Evolutionary conservation across 1,140 invertebrate genomes (phyloP).

Genomic region (Drosophila pruinosa): DNA sequence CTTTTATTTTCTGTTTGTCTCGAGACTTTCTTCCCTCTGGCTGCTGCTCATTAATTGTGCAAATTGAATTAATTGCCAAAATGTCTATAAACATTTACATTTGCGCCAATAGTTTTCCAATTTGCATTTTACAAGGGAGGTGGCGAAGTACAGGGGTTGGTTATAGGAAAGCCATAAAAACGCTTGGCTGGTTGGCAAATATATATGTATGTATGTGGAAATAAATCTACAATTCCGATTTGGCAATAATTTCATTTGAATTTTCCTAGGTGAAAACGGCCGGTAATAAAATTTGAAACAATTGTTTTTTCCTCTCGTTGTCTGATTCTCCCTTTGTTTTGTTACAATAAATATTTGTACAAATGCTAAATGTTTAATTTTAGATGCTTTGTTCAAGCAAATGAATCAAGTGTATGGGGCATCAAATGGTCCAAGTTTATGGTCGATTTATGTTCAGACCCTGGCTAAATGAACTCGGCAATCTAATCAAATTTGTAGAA

Average conservation of each 20-base stretch:
- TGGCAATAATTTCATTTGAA: conserved; percentile 47
- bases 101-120: conserved; percentile 10
- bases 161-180: conserved; percentile 68
- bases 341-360: conserved; percentile 47
- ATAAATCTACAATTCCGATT: conserved; percentile 30
- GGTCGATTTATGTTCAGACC: conserved; percentile 8
- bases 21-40: conserved; percentile 9
- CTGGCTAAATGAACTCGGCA: conserved; percentile 23
- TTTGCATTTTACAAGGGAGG: conserved; percentile 1
- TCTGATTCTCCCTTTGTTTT: conserved; percentile 11
- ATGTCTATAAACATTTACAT: conserved; percentile 64
- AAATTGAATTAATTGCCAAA: conserved; percentile 75
- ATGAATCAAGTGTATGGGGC: conserved; percentile 22
- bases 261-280: conserved; percentile 62
- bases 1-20: conserved; percentile 23
- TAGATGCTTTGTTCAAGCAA: conserved; percentile 1
- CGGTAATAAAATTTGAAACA: conserved; percentile 63
- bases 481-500: conserved; percentile 21
- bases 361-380: conserved; percentile 38
- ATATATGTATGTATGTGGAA: background rate
- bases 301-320: conserved; percentile 28
- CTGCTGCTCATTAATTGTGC: conserved; percentile 64
- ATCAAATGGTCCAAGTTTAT: conserved; percentile 19
- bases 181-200: conserved; percentile 32
- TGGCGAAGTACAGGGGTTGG: conserved; percentile 2